Conservation (phyloP, 2,888 invertebrate species). For the Sabatieria punctata region DNA sequence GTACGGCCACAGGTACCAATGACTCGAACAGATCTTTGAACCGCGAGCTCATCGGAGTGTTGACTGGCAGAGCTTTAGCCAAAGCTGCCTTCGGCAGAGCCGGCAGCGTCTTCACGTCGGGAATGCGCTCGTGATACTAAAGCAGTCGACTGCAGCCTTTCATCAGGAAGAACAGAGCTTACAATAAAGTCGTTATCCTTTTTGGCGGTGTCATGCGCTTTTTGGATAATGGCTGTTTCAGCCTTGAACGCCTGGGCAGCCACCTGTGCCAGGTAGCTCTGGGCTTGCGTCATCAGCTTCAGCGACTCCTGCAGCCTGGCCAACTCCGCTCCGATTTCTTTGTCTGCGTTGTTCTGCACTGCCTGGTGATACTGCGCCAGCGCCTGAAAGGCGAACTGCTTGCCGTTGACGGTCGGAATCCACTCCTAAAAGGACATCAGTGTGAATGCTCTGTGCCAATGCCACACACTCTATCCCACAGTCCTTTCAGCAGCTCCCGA, state of each 20-base stretch:
- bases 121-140: slow-evolving; percentile 79
- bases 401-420: slow-evolving; percentile 48
- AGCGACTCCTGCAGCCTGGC: slow-evolving; percentile 21
- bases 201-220: slow-evolving; percentile 55
- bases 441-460: neutral
- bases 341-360: slow-evolving; percentile 51
- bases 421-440: slow-evolving; percentile 39
- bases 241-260: slow-evolving; percentile 16
- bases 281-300: slow-evolving; percentile 6
- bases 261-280: slow-evolving; percentile 35
- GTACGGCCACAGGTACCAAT: slow-evolving; percentile 73
- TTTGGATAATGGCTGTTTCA: slow-evolving; percentile 30
- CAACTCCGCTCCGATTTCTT: slow-evolving; percentile 23
- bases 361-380: slow-evolving; percentile 77
- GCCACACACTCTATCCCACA: slow-evolving; percentile 64
- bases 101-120: slow-evolving; percentile 57
- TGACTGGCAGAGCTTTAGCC: slow-evolving; percentile 54
- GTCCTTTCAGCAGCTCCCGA: slow-evolving; percentile 56
- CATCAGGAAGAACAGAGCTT: slow-evolving; percentile 10
- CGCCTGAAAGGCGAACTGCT: slow-evolving; percentile 71
- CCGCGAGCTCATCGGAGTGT: slow-evolving; percentile 19
- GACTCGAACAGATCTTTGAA: slow-evolving; percentile 59
- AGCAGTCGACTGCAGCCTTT: too few relatives aligned
- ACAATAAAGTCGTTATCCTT: slow-evolving; percentile 89
- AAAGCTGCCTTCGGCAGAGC: slow-evolving; percentile 64